These are phyloP conservation scores for Oncorhynchus nerka DNA, from an alignment of 2,113 vertebrate species.

Conservation along the genomic window DNA sequence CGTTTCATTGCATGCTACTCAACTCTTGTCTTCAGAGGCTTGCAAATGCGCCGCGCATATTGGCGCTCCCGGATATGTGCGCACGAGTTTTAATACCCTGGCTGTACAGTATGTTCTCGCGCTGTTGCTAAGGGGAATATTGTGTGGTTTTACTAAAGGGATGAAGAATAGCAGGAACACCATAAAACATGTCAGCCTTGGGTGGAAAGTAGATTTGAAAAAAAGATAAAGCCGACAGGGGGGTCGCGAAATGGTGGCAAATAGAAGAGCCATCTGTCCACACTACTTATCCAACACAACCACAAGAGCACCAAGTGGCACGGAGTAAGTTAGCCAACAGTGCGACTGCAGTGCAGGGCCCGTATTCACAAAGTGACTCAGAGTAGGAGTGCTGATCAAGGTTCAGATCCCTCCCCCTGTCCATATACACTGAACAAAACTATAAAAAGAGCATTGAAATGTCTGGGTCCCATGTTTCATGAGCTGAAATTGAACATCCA, in stretches of 20 bases:
- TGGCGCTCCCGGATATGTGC: constrained; percentile 56
- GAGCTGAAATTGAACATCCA: no score
- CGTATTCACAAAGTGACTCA: no score
- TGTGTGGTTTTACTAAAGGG: constrained; percentile 14
- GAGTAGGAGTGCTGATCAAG: no score
- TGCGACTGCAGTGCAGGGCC: no score
- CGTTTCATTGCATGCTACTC: constrained; percentile 19
- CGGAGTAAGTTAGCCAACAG: no score
- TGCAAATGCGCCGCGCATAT: constrained; percentile 47
- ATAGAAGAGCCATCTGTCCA: not conserved
- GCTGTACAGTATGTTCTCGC: constrained; percentile 30
- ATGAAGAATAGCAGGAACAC: not conserved
- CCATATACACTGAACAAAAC: no score
- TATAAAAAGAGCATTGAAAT: no score
- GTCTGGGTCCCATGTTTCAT: no score
- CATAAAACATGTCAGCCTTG: not conserved
- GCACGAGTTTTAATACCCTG: constrained; percentile 53
- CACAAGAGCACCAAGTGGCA: no score
- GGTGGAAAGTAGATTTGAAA: constrained; percentile 3
- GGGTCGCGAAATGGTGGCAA: not conserved
- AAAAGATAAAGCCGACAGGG: constrained; percentile 25
- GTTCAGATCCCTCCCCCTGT: no score
- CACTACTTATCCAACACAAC: not conserved
- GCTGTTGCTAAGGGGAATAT: constrained; percentile 74
- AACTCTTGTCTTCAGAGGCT: no score